Evolutionary conservation across 2,888 invertebrate species (phyloP).

Genomic region (Nycteola revayana): DNA sequence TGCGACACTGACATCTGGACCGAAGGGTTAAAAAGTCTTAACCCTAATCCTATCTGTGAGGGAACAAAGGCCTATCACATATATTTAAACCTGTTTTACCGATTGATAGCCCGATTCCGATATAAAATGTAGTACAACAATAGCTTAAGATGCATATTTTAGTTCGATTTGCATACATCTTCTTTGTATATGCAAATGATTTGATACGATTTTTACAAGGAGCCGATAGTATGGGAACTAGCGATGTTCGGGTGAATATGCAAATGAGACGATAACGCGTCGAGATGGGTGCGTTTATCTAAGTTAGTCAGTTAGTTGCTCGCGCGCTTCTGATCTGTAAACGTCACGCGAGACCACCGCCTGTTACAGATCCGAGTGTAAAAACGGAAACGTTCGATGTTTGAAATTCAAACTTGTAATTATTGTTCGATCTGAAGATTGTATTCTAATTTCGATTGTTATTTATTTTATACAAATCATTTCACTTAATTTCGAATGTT

Average conservation of each 20-base stretch:
- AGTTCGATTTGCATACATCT: conserved; percentile 71
- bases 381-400: conserved; percentile 20
- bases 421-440: conserved; percentile 21
- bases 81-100: conserved; percentile 76
- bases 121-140: conserved; percentile 67
- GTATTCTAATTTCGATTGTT: conserved; percentile 5
- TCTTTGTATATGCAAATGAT: conserved; percentile 74
- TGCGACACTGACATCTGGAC: conserved; percentile 70
- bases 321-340: conserved; percentile 70
- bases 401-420: conserved; percentile 22
- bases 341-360: conserved; percentile 49
- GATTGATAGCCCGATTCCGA: conserved; percentile 72
- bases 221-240: conserved; percentile 62
- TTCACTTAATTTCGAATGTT: too few species aligned
- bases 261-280: conserved; percentile 72
- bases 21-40: conserved; percentile 51
- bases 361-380: conserved; percentile 38
- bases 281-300: conserved; percentile 62
- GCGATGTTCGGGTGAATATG: conserved; percentile 58
- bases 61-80: conserved; percentile 60
- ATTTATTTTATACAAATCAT: background rate
- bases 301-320: conserved; percentile 62
- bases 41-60: conserved; percentile 71
- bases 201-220: conserved; percentile 55
- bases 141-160: conserved; percentile 51